Evolutionary conservation across 2,888 invertebrate genomes (phyloP).

Genomic region (Mythimna pallens): DNA sequence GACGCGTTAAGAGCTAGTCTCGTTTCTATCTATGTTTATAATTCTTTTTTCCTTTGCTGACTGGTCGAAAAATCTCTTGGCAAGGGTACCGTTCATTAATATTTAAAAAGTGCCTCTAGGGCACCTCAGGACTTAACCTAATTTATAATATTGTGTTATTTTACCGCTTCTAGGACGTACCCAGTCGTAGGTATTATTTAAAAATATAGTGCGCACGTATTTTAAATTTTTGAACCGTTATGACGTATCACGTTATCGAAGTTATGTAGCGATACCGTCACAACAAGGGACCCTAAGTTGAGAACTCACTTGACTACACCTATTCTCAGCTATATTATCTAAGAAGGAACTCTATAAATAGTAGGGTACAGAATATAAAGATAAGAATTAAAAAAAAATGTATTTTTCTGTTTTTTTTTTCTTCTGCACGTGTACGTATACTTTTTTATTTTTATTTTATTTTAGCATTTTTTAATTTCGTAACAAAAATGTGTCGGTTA

Average conservation of each 20-base stretch:
- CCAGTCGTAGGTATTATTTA: too few relatives aligned
- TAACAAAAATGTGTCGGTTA: neutral
- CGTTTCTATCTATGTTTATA: neutral
- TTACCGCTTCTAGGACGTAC: neutral
- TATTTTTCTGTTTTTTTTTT: neutral
- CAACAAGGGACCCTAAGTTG: neutral
- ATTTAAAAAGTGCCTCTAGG: too few relatives aligned
- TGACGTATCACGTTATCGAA: too few relatives aligned
- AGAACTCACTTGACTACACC: neutral
- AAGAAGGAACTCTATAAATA: neutral
- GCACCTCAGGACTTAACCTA: too few relatives aligned
- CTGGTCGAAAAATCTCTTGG: neutral
- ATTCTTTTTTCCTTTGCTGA: neutral
- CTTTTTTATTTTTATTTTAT: neutral
- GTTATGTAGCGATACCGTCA: neutral
- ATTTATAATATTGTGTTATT: neutral
- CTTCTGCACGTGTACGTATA: neutral
- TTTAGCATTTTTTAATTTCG: neutral
- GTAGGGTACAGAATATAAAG: too few relatives aligned
- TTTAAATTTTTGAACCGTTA: too few relatives aligned
- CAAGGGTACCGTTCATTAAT: neutral
- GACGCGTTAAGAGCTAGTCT: neutral
- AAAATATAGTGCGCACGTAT: neutral
- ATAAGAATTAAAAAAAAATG: too few relatives aligned
- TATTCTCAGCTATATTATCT: neutral